Evolutionary conservation across 1,140 invertebrate species (phyloP).

Genomic region (Drosophila teissieri): DNA sequence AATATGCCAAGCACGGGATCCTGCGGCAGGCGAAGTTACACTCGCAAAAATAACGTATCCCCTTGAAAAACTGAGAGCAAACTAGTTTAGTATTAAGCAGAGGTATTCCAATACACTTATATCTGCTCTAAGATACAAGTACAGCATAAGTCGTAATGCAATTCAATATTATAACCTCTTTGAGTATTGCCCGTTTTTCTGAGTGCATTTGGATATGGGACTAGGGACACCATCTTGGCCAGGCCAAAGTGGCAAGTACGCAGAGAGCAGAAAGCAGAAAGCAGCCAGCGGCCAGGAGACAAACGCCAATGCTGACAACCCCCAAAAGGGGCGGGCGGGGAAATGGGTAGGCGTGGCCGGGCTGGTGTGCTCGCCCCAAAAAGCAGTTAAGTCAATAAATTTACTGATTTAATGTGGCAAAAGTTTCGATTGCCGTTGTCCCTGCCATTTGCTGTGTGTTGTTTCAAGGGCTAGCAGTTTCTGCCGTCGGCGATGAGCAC

Average conservation of each 20-base stretch:
- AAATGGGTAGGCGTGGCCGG: slow-evolving; percentile 21
- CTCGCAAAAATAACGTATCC: not conserved
- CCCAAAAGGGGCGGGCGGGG: slow-evolving; percentile 19
- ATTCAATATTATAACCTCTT: not conserved
- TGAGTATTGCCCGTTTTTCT: not conserved
- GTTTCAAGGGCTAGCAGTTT: slow-evolving; percentile 63
- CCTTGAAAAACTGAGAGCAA: too few relatives aligned
- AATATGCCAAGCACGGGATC: slow-evolving; percentile 33
- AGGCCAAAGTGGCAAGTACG: slow-evolving; percentile 61
- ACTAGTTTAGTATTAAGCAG: too few relatives aligned
- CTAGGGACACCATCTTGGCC: slow-evolving; percentile 28
- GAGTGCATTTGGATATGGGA: slow-evolving; percentile 9
- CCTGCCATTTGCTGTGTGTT: slow-evolving; percentile 29
- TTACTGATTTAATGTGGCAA: slow-evolving; percentile 82
- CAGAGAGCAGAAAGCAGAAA: not conserved
- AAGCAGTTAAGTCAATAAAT: slow-evolving; percentile 83
- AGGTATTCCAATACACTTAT: too few relatives aligned
- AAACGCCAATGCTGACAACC: slow-evolving; percentile 54
- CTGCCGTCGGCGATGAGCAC: slow-evolving; percentile 22
- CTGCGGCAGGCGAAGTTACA: slow-evolving; percentile 12
- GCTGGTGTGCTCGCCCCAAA: slow-evolving; percentile 48
- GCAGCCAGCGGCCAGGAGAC: slow-evolving; percentile 58
- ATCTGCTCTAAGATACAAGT: too few relatives aligned
- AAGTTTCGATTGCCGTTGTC: slow-evolving; percentile 78
- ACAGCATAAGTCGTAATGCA: too few relatives aligned